Evolutionary conservation across 2,888 invertebrate genomes (phyloP).

Genomic region (Colletes collaris): DNA sequence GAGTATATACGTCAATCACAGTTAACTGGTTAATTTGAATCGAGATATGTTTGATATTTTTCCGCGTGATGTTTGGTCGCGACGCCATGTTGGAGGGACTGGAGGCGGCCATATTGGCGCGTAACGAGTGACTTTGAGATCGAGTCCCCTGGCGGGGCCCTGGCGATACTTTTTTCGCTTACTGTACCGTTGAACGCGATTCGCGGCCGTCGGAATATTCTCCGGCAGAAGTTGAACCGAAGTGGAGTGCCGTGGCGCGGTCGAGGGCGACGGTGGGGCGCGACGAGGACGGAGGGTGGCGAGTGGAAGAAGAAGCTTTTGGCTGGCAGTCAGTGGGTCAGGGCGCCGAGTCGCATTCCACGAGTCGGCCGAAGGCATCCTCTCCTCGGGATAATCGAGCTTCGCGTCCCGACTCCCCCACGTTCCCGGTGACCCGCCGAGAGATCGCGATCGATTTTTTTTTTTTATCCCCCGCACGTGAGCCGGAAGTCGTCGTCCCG

Average conservation of each 20-base stretch:
- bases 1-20: too few species aligned
- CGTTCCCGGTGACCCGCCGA: background rate
- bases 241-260: slow-evolving; percentile 8
- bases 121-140: too few species aligned
- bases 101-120: too few species aligned
- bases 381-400: slow-evolving; percentile 40
- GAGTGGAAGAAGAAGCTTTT: slow-evolving; percentile 76
- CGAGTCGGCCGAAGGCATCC: slow-evolving; percentile 70
- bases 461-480: too few species aligned
- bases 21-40: too few species aligned
- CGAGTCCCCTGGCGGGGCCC: too few species aligned
- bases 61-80: too few species aligned
- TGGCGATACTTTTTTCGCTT: background rate
- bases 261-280: slow-evolving; percentile 29
- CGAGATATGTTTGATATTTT: too few species aligned
- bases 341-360: slow-evolving; percentile 81
- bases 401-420: slow-evolving; percentile 32
- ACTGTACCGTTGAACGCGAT: slow-evolving; percentile 36
- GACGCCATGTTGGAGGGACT: too few species aligned
- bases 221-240: slow-evolving; percentile 46
- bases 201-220: slow-evolving; percentile 56
- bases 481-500: background rate
- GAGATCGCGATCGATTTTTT: background rate
- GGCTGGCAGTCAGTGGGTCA: slow-evolving; percentile 82
- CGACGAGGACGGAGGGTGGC: slow-evolving; percentile 37